Evolutionary conservation across 2,888 invertebrate genomes (phyloP).

Genomic region (Mythimna albipuncta): DNA sequence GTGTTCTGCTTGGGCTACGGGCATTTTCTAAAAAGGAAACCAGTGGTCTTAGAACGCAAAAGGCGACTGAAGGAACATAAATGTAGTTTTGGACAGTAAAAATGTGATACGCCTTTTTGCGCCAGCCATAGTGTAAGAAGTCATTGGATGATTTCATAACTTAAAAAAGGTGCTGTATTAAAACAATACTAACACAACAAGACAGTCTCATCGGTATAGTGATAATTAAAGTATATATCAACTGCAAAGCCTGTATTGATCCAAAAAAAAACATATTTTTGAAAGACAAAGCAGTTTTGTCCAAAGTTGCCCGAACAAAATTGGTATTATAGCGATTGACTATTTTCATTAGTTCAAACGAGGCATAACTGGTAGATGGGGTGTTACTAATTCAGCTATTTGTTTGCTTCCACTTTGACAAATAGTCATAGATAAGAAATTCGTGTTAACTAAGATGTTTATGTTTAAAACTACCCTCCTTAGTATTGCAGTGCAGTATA

Average conservation of each 20-base stretch:
- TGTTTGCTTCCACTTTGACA: slow-evolving; percentile 83
- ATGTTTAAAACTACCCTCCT: slow-evolving; percentile 67
- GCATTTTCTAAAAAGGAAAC: too few species aligned
- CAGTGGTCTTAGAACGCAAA: too few species aligned
- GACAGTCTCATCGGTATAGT: too few species aligned
- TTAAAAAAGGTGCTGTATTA: too few species aligned
- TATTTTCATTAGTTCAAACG: slow-evolving; percentile 54
- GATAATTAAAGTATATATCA: too few species aligned
- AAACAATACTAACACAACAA: too few species aligned
- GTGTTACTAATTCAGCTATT: slow-evolving; percentile 81
- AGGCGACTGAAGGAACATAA: too few species aligned
- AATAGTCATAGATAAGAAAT: slow-evolving; percentile 82
- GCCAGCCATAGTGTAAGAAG: too few species aligned
- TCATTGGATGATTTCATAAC: too few species aligned
- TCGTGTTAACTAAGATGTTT: slow-evolving; percentile 84
- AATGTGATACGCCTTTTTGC: too few species aligned
- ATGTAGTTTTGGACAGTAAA: too few species aligned
- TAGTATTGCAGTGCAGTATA: background rate
- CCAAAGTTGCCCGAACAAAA: slow-evolving; percentile 16
- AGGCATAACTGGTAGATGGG: slow-evolving; percentile 63
- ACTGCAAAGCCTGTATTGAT: background rate
- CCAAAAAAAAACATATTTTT: background rate
- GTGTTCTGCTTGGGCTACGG: too few species aligned
- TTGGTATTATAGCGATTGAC: slow-evolving; percentile 18
- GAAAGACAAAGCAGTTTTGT: background rate